phyloP scores from a whole-genome alignment of 2,797 vertebrate genomes.

The Mormyrops attenuatus region DNA sequence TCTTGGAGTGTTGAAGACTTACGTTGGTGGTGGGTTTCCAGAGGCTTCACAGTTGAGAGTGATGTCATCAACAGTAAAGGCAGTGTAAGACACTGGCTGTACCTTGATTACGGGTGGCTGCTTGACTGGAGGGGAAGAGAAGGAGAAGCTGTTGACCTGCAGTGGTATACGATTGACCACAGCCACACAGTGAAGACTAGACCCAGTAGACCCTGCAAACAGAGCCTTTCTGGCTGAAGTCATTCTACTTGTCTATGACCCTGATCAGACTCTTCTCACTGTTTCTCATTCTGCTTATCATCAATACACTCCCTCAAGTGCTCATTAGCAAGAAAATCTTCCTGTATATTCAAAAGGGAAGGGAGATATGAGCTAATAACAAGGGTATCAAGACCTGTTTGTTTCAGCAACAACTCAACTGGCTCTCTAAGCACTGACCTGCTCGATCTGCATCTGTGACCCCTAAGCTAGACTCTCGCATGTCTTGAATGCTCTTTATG shows the following conservation, averaged over 20 bases:
- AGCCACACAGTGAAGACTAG: conserved; percentile 21
- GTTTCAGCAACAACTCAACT: not conserved
- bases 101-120: conserved; percentile 50
- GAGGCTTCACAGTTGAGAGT: conserved; percentile 50
- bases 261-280: not conserved
- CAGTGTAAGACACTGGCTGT: conserved; percentile 45
- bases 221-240: not conserved
- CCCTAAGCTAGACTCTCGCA: not conserved
- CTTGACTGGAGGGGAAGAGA: conserved; percentile 43
- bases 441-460: not conserved
- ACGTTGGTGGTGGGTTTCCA: conserved; percentile 56
- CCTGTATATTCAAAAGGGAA: not conserved
- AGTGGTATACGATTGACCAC: not conserved
- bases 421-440: not conserved
- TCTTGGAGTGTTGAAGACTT: conserved; percentile 24
- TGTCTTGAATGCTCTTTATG: not conserved
- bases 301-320: not conserved
- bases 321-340: not conserved
- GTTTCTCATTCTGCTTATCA: not conserved
- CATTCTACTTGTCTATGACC: not conserved
- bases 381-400: not conserved
- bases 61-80: conserved; percentile 53
- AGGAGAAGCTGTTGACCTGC: conserved; percentile 20
- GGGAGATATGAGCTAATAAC: not conserved
- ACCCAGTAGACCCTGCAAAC: not conserved